phyloP scores from a whole-genome alignment of 1,140 invertebrate species.

The Tenebrio molitor region DNA sequence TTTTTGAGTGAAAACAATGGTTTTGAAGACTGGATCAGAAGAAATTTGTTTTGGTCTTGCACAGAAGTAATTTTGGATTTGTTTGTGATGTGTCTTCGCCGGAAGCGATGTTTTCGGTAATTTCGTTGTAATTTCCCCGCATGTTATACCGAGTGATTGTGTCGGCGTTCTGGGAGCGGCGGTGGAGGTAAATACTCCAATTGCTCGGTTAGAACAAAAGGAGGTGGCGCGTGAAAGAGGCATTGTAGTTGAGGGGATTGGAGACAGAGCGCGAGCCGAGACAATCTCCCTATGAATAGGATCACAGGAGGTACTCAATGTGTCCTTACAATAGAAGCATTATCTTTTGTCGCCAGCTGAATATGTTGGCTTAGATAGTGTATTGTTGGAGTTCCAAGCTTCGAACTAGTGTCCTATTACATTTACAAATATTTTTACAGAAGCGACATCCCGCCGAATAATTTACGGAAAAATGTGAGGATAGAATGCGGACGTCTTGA shows the following conservation, averaged over 20 bases:
- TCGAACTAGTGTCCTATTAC: constrained; percentile 41
- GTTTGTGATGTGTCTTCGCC: too few species aligned
- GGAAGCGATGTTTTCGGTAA: not conserved
- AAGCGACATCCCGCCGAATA: constrained; percentile 10
- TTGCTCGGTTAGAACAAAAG: constrained; percentile 63
- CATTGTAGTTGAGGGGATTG: constrained; percentile 61
- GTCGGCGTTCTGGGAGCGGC: constrained; percentile 11
- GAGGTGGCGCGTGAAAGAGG: constrained; percentile 64
- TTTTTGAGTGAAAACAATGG: too few species aligned
- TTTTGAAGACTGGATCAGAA: too few species aligned
- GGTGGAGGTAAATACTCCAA: constrained; percentile 55
- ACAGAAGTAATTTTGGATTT: too few species aligned
- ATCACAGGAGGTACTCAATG: constrained; percentile 66
- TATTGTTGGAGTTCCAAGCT: constrained; percentile 59
- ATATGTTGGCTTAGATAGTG: constrained; percentile 66
- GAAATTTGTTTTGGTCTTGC: too few species aligned
- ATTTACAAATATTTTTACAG: constrained; percentile 49
- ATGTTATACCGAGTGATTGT: not conserved
- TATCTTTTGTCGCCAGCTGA: constrained; percentile 67
- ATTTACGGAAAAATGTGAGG: constrained; percentile 17
- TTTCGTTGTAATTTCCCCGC: not conserved
- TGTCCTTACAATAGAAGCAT: constrained; percentile 65
- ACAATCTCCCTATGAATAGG: constrained; percentile 65
- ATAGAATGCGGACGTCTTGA: not conserved
- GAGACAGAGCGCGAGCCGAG: constrained; percentile 62